A percentile compares a stretch with the other conserved stretches of the same genome.
Evolutionary conservation across 1,140 invertebrate species (phyloP).

Genomic region (Planococcus citri): DNA sequence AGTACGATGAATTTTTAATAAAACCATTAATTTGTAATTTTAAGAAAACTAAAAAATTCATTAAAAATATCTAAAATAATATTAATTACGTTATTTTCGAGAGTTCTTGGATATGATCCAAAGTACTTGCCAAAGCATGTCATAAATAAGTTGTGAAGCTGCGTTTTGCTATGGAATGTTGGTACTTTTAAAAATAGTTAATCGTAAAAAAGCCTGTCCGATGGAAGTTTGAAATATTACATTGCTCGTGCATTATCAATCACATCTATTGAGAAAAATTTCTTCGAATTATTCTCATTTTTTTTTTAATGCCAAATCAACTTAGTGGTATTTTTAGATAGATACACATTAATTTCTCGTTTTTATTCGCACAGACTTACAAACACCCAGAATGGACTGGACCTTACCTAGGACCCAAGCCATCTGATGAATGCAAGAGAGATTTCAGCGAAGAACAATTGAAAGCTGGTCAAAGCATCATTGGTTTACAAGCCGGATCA

Average conservation of each 20-base stretch:
- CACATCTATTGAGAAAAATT: background rate
- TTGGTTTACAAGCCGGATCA: slow-evolving; percentile 82
- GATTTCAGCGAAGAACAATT: slow-evolving; percentile 82
- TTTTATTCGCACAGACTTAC: slow-evolving; percentile 51
- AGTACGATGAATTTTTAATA: no score
- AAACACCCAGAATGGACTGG: slow-evolving; percentile 76
- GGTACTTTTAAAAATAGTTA: slow-evolving; percentile 22
- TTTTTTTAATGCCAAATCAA: background rate
- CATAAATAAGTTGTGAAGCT: slow-evolving; percentile 12
- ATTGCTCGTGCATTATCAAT: background rate
- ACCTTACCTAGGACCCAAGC: slow-evolving; percentile 69
- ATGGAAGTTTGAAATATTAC: background rate
- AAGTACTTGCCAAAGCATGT: slow-evolving; percentile 3
- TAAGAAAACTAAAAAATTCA: background rate
- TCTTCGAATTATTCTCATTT: background rate
- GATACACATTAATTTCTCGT: background rate
- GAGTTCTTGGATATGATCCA: background rate
- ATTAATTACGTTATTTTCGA: slow-evolving; percentile 22
- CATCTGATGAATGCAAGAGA: slow-evolving; percentile 71
- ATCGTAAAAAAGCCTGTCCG: background rate
- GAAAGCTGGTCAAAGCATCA: slow-evolving; percentile 66
- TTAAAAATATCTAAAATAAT: slow-evolving; percentile 14
- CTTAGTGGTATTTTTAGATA: background rate
- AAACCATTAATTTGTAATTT: no score
- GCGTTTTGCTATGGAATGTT: slow-evolving; percentile 16